phyloP scores from a whole-genome alignment of 2,113 vertebrate genomes.

The Macrotis lagotis region DNA sequence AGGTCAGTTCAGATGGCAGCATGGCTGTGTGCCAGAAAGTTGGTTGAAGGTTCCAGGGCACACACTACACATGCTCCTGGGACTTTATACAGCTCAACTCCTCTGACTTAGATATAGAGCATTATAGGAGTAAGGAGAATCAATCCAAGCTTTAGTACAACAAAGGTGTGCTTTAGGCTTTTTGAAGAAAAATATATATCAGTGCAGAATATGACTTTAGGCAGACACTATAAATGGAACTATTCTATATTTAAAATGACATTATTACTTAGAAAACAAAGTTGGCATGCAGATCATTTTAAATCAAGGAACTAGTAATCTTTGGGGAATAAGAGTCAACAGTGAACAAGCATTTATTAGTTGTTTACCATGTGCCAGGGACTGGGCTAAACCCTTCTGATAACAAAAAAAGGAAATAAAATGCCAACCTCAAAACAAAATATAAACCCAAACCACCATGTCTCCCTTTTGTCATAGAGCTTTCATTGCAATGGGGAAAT shows the following conservation, averaged over 20 bases:
- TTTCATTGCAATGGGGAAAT: not conserved
- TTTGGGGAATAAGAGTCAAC: not conserved
- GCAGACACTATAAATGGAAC: not conserved
- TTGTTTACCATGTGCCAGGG: not conserved
- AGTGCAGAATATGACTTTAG: not conserved
- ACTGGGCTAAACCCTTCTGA: not conserved
- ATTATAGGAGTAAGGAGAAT: not conserved
- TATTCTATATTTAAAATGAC: not conserved
- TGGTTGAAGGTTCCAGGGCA: constrained; percentile 37
- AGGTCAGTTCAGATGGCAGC: constrained; percentile 43
- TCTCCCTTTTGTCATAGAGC: not conserved
- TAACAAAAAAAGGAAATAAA: not conserved
- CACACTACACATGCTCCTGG: not conserved
- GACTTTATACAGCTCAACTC: not conserved
- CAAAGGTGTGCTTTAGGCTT: too few species aligned
- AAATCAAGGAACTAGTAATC: not conserved
- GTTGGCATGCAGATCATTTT: not conserved
- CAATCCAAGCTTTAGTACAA: fast-evolving
- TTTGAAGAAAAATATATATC: not conserved
- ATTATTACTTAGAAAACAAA: not conserved
- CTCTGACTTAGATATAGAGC: not conserved
- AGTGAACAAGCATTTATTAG: too few species aligned
- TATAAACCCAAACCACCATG: too few species aligned
- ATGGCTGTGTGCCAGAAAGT: not conserved
- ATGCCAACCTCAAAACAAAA: too few species aligned